Evolutionary conservation across 2,888 invertebrate species (phyloP), one percentile per base, ranked within the genome.

Genomic region (Drosophila fungiperda): DNA sequence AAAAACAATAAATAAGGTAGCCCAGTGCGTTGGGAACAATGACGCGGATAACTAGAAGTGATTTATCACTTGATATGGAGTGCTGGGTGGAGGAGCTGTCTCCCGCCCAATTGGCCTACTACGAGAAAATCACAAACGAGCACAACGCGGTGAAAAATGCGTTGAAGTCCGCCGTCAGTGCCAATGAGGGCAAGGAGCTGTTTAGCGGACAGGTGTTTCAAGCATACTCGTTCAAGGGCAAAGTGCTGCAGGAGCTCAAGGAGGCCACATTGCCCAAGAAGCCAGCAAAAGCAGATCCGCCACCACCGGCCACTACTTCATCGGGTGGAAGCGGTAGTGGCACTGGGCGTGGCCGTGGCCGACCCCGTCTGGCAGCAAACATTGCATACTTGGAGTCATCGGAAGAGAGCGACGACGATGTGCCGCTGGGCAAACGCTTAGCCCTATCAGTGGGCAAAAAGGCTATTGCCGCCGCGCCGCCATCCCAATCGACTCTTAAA

Each of bases 1-100:
- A 61, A 69, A 52, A 64, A 23, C 38, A 26, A 36, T 11, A 15
- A 12, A 60, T 60, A 63, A 45, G 7, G n/a, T 53, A 55, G 42
- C 61, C 38, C 52, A 82, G 73, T 87, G 82, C 79, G 79, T 76
- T 65, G 72, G 68, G 38, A 66, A 89, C 67, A 26, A 87, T 87
- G 87, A 90, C 93, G 91, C 92, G 92, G 62, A 88, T 91, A 45
- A 85, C 90, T 6, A 91, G 89, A 75, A 90, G 83, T 70, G 91
- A 92, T 73, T 91, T 93, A 68, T 87, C 86, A 58, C 92, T 96
- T 55, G 95, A 95, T 68, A 94, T 97, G 90, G 96, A 96, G 80
- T 96, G 95, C 89, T 95, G 95, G 94, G 95, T 95, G 42, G 97
- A 97, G 72, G 96, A 96, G 50, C 93, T 97, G 0, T 95, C 95